phyloP scores from a whole-genome alignment of 2,797 vertebrate genomes.

The Takifugu rubripes region DNA sequence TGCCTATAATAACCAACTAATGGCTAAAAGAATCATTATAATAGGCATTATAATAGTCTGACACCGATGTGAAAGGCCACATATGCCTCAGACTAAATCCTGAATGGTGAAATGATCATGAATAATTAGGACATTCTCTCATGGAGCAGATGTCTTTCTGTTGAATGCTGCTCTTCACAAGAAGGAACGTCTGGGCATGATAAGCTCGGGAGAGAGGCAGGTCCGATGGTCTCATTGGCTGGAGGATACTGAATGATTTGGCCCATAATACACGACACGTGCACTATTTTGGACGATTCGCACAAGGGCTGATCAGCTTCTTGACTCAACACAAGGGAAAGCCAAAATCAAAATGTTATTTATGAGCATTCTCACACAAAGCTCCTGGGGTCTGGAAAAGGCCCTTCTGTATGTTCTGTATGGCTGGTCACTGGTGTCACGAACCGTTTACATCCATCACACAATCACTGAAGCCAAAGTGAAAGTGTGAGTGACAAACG shows the following conservation, averaged over 20 bases:
- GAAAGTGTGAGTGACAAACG: too few species aligned
- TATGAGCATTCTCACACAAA: conserved; percentile 56
- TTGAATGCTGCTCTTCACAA: conserved; percentile 39
- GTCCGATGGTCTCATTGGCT: conserved; percentile 36
- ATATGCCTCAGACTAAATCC: conserved; percentile 74
- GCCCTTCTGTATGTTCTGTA: conserved; percentile 32
- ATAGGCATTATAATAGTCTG: conserved; percentile 8
- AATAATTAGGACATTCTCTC: conserved; percentile 83
- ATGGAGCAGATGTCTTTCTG: conserved; percentile 78
- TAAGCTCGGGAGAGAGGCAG: conserved; percentile 54
- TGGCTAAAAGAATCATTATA: background rate
- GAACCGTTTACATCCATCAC: conserved; percentile 60
- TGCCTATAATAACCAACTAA: too few species aligned
- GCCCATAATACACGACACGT: conserved; percentile 54
- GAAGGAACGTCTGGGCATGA: conserved; percentile 63
- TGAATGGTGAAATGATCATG: conserved; percentile 82
- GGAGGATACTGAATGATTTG: conserved; percentile 34
- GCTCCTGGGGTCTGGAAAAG: conserved; percentile 46
- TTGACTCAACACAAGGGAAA: conserved; percentile 43
- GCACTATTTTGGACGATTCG: conserved; percentile 17
- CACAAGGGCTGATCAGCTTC: conserved; percentile 46
- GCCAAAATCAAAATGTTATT: conserved; percentile 46
- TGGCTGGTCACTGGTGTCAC: conserved; percentile 55
- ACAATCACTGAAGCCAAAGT: too few species aligned
- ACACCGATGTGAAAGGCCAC: conserved; percentile 72